Evolutionary conservation across 2,797 vertebrate genomes (phyloP).

Genomic region (Natrix natrix): DNA sequence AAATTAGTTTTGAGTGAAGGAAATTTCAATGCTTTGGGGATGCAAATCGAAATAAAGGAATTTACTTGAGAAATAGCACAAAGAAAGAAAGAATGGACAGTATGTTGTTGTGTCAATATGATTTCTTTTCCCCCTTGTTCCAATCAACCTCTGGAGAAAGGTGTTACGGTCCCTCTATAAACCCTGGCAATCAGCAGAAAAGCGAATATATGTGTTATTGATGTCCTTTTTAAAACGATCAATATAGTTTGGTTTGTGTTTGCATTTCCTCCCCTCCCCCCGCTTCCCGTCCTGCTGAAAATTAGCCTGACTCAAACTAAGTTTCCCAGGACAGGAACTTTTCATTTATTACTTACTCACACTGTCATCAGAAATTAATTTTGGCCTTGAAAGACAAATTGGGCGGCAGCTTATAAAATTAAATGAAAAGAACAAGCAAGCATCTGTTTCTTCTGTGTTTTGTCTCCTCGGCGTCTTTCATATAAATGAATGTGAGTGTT

Average conservation of each 20-base stretch:
- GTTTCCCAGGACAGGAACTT: constrained; percentile 96
- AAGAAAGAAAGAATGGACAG: constrained; percentile 69
- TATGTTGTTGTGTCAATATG: constrained; percentile 60
- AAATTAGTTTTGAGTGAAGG: background rate
- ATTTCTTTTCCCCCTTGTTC: constrained; percentile 28
- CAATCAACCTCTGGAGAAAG: constrained; percentile 76
- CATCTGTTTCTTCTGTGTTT: constrained; percentile 92
- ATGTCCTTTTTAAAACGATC: constrained; percentile 84
- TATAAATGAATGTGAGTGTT: constrained; percentile 99
- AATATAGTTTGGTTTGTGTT: constrained; percentile 73
- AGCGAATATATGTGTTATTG: constrained; percentile 82
- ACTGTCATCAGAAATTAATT: constrained; percentile 99
- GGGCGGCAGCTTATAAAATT: constrained; percentile 94
- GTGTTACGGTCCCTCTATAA: constrained; percentile 81
- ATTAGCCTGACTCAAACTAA: constrained; percentile 86
- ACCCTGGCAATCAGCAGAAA: constrained; percentile 78
- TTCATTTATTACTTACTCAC: constrained; percentile 87
- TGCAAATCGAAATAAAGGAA: constrained; percentile 37
- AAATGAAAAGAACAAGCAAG: constrained; percentile 94
- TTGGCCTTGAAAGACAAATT: constrained; percentile 98
- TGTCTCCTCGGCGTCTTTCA: constrained; percentile 97
- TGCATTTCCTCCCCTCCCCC: background rate
- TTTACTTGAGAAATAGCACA: constrained; percentile 54
- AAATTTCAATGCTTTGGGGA: constrained; percentile 50
- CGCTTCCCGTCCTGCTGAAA: constrained; percentile 60